Conservation (phyloP, 2,797 vertebrate genomes). For the Pangasius macronema region DNA sequence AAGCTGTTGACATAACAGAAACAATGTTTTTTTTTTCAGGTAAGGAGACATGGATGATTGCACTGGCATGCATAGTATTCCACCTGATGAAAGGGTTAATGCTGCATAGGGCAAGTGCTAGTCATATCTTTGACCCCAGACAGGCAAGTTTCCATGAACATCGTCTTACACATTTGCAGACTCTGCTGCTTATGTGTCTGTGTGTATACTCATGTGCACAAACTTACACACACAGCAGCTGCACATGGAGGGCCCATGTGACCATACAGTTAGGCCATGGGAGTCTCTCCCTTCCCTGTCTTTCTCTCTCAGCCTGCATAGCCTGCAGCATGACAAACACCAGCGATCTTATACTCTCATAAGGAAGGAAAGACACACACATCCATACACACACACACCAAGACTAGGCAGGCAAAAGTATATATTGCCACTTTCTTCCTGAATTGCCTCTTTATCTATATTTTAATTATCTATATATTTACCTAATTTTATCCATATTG, state of each 20-base stretch:
- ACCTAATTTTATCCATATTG: too few species aligned
- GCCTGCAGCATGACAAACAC: constrained; percentile 35
- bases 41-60: not conserved
- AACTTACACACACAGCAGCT: constrained; percentile 57
- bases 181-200: not conserved
- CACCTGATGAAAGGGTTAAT: not conserved
- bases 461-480: not conserved
- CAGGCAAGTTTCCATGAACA: not conserved
- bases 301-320: constrained; percentile 10
- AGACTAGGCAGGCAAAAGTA: not conserved
- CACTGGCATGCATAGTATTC: not conserved
- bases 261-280: constrained; percentile 80
- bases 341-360: constrained; percentile 25
- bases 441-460: constrained; percentile 10
- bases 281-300: constrained; percentile 70
- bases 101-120: too few species aligned
- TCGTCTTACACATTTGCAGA: not conserved
- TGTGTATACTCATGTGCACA: not conserved
- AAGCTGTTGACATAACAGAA: constrained; percentile 31
- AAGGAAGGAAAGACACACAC: constrained; percentile 13
- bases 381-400: constrained; percentile 2
- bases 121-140: not conserved
- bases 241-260: constrained; percentile 85
- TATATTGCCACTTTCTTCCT: constrained; percentile 12
- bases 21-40: constrained; percentile 4